Percentiles rank a stretch among this genome's conserved stretches.
phyloP scores from a whole-genome alignment of 2,888 invertebrate species.

The Blastobasis adustella region DNA sequence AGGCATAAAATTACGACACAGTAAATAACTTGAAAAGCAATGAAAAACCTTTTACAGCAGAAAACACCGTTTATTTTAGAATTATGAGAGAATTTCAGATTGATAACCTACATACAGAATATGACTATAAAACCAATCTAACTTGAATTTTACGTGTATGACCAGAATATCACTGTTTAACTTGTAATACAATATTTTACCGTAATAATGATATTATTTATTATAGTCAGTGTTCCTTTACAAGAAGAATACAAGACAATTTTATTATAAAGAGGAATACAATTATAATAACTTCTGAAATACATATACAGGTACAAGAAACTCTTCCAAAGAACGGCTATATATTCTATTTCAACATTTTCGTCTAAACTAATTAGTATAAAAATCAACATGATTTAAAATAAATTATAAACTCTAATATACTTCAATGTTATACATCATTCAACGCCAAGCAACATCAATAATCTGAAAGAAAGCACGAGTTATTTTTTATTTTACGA shows the following conservation, averaged over 20 bases:
- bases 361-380: constrained; percentile 60
- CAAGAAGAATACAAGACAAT: constrained; percentile 61
- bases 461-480: constrained; percentile 60
- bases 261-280: constrained; percentile 53
- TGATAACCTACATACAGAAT: constrained; percentile 75
- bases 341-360: constrained; percentile 67
- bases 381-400: constrained; percentile 61
- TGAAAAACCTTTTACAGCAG: constrained; percentile 49
- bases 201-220: constrained; percentile 39
- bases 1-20: too few relatives aligned
- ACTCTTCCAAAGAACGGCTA: constrained; percentile 49
- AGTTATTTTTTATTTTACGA: constrained; percentile 44
- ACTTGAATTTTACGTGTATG: constrained; percentile 61
- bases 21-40: too few relatives aligned
- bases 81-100: constrained; percentile 77
- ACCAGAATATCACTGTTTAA: constrained; percentile 55
- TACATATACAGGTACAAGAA: constrained; percentile 54
- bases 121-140: constrained; percentile 74
- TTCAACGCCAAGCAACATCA: constrained; percentile 69
- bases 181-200: constrained; percentile 37
- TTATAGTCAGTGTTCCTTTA: constrained; percentile 55
- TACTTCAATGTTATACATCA: constrained; percentile 61
- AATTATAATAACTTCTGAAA: constrained; percentile 58
- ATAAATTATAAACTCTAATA: constrained; percentile 56
- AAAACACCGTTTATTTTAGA: constrained; percentile 77